phyloP scores from a whole-genome alignment of 2,797 vertebrate species.

The Lagodon rhomboides region DNA sequence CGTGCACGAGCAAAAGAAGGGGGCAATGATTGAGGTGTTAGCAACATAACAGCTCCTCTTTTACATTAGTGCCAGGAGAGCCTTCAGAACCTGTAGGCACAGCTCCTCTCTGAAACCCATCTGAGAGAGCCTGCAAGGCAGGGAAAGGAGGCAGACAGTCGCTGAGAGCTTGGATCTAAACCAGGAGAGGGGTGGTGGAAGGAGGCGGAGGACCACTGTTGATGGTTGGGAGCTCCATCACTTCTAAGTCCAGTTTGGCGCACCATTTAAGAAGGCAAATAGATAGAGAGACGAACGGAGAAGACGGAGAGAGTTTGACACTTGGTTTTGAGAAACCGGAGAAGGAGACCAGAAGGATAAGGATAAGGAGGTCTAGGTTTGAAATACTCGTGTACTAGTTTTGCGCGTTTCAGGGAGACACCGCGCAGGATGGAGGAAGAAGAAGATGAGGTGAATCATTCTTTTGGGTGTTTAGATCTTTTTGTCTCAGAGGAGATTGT shows the following conservation, averaged over 20 bases:
- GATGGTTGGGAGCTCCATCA: constrained; percentile 35
- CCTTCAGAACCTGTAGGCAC: constrained; percentile 38
- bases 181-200: neutral
- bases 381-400: constrained; percentile 3
- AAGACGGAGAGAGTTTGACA: neutral
- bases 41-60: constrained; percentile 45
- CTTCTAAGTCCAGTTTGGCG: constrained; percentile 8
- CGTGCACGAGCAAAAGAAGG: constrained; percentile 25
- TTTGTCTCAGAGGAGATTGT: constrained; percentile 11
- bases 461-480: constrained; percentile 23
- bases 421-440: constrained; percentile 73
- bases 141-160: constrained; percentile 15
- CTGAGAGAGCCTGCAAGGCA: constrained; percentile 30
- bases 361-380: neutral
- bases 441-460: constrained; percentile 75
- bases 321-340: constrained; percentile 23
- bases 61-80: constrained; percentile 49
- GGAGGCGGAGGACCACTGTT: neutral
- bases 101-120: constrained; percentile 26
- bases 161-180: constrained; percentile 43
- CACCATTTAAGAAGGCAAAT: constrained; percentile 17
- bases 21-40: constrained; percentile 39
- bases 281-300: constrained; percentile 2
- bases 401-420: constrained; percentile 7
- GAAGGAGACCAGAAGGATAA: constrained; percentile 17